Conservation (phyloP, 2,113 vertebrate genomes). For the Isurus oxyrinchus region DNA sequence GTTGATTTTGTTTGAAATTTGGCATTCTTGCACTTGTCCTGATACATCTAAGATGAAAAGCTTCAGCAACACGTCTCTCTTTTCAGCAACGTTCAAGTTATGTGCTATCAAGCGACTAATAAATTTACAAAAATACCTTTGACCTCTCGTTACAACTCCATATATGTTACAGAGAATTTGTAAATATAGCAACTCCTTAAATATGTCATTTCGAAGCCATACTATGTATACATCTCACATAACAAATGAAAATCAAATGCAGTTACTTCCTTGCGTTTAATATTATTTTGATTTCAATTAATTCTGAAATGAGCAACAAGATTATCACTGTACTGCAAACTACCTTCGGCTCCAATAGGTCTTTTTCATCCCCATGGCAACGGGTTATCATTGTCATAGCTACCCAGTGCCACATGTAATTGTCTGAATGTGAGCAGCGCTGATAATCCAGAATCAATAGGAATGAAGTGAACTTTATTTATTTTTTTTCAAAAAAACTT, state of each 20-base stretch:
- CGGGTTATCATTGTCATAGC: conserved; percentile 65
- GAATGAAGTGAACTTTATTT: conserved; percentile 54
- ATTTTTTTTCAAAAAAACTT: conserved; percentile 47
- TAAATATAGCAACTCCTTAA: background rate
- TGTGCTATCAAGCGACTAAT: background rate
- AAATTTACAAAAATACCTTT: background rate
- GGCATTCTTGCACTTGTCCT: background rate
- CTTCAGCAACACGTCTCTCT: background rate
- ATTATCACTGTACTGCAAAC: conserved; percentile 73
- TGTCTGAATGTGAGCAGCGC: conserved; percentile 67
- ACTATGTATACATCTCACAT: conserved; percentile 42
- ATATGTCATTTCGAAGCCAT: background rate
- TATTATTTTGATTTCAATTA: conserved; percentile 76
- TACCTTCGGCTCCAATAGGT: conserved; percentile 58
- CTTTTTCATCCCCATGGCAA: conserved; percentile 76
- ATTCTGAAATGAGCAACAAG: conserved; percentile 67
- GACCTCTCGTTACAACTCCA: background rate
- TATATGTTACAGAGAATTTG: background rate
- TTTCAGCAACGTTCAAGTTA: background rate
- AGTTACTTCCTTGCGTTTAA: conserved; percentile 61
- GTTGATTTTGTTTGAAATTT: background rate
- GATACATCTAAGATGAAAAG: background rate
- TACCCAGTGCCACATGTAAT: conserved; percentile 69
- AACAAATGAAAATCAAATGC: conserved; percentile 41
- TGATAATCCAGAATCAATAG: conserved; percentile 77